phyloP scores from a whole-genome alignment of 2,888 invertebrate species.

The Hirtodrosophila confusa region DNA sequence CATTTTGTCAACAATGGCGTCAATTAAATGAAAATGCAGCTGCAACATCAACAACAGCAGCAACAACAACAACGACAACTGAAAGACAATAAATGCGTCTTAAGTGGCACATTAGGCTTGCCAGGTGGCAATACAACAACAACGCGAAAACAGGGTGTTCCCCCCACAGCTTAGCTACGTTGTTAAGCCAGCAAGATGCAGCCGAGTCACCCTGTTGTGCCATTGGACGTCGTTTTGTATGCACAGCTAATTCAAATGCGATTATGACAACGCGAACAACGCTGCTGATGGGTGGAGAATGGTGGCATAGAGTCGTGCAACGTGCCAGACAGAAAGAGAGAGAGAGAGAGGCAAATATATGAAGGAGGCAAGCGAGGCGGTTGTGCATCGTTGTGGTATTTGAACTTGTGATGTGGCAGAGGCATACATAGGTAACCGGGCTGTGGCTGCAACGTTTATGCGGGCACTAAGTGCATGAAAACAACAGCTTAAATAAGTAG shows the following conservation, averaged over 20 bases:
- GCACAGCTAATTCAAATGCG: constrained; percentile 77
- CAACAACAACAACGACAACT: constrained; percentile 30
- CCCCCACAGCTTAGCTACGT: not conserved
- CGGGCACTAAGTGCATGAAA: constrained; percentile 13
- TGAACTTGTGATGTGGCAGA: constrained; percentile 67
- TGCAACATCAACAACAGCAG: constrained; percentile 26
- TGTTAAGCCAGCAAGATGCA: not conserved
- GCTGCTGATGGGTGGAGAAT: constrained; percentile 24
- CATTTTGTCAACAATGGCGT: constrained; percentile 79
- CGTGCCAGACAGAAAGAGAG: constrained; percentile 3
- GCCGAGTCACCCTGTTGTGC: constrained; percentile 56
- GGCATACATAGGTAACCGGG: constrained; percentile 55
- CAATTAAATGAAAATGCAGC: constrained; percentile 78
- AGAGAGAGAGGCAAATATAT: not conserved
- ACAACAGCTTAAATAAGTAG: too few relatives aligned
- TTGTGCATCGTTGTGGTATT: constrained; percentile 72
- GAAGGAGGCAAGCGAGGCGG: constrained; percentile 4
- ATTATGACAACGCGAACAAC: constrained; percentile 75
- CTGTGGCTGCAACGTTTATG: constrained; percentile 46
- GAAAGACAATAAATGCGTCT: constrained; percentile 77
- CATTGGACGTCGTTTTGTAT: constrained; percentile 55
- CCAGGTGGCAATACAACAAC: constrained; percentile 51
- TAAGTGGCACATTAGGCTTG: constrained; percentile 76
- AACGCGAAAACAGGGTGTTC: constrained; percentile 42
- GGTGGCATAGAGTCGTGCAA: constrained; percentile 14